Evolutionary conservation across 2,797 vertebrate species (phyloP), one percentile per base, ranked within the genome.

Genomic region (Nannoperca australis): DNA sequence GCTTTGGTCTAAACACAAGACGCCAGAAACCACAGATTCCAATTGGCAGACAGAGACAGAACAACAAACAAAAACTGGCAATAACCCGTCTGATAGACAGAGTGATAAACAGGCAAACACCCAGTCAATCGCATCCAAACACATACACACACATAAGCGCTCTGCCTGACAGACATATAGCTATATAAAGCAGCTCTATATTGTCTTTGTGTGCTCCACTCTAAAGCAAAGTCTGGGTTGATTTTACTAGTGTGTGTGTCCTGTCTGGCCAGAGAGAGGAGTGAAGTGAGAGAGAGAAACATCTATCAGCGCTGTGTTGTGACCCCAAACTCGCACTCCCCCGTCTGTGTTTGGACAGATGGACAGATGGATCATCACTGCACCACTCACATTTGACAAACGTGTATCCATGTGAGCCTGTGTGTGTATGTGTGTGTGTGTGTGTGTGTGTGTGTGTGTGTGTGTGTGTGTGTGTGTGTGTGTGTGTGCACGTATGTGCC

Each of bases 261-360:
- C 64, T 79, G 84, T 87, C 79, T 84, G 69, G 63, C 68, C 66
- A 65, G 66, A 80, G 73, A 60, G 65, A 62, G 62, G 49, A 34
- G 32, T 38, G 64, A 12, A 30, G 50, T 79, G 49, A 63, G 65
- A 13, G 80, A 73, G 70, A 61, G 76, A 71, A 36, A 55, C 82
- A 85, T 92, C 89, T 76, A 83, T 91, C 88, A 90, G 77, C 85
- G 80, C 63, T 49, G 56, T 73, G 80, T 83, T 88, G 85, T 85
- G 89, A 91, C 92, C 89, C 85, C 59, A 65, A 84, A 83, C 88
- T 89, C 91, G 85, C 90, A 85, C 91, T 88, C 83, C 51, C 66
- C 60, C 70, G 68, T 45, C 86, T 83, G 61, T 93, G 91, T 93
- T 94, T 93, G 80, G 89, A 94, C 92, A 94, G 89, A 90, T 93